Evolutionary conservation across 2,113 vertebrate genomes (phyloP).

Genomic region (Mirounga angustirostris): DNA sequence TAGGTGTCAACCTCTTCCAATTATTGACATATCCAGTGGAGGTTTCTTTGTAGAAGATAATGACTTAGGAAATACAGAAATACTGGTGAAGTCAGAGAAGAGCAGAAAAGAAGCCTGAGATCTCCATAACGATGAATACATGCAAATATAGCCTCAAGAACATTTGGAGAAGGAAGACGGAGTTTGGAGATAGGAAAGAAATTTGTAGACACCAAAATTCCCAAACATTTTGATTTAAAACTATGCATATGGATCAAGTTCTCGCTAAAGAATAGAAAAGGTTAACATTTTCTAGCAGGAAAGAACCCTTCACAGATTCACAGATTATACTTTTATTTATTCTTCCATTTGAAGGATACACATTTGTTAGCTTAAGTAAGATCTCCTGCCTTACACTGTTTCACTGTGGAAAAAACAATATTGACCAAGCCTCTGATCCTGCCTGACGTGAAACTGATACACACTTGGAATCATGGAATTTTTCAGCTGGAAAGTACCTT

Average conservation of each 20-base stretch:
- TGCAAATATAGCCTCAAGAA: not conserved
- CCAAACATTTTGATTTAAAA: constrained; percentile 5
- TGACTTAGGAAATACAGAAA: not conserved
- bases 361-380: constrained; percentile 63
- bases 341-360: constrained; percentile 72
- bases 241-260: not conserved
- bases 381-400: constrained; percentile 39
- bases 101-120: not conserved
- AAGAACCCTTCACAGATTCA: constrained; percentile 58
- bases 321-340: constrained; percentile 69
- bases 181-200: constrained; percentile 19
- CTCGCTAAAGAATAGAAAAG: constrained; percentile 22
- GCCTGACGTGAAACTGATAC: constrained; percentile 61
- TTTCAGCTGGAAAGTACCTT: constrained; percentile 71
- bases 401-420: constrained; percentile 80
- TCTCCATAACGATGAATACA: not conserved
- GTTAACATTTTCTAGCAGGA: constrained; percentile 57
- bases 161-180: not conserved
- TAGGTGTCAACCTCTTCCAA: not conserved
- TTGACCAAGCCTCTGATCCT: constrained; percentile 75
- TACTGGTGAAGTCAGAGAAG: not conserved
- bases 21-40: not conserved
- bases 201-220: not conserved
- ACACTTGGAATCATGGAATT: constrained; percentile 57
- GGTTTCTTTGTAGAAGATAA: not conserved